These are phyloP conservation scores for Ceratothoa steindachneri DNA, from an alignment of 2,888 invertebrate species.

Conservation along the genomic window DNA sequence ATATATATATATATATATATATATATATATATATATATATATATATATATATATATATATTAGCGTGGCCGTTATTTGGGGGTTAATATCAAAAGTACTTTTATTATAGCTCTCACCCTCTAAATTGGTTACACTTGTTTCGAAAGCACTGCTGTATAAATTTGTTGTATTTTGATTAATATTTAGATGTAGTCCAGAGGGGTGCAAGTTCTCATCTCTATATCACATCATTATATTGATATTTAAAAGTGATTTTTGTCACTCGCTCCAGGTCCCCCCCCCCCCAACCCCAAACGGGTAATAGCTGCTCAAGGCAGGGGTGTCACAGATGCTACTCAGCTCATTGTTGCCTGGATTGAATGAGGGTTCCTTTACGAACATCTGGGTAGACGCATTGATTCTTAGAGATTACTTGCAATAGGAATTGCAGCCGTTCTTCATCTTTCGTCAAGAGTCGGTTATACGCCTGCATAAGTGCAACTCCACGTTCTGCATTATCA, in stretches of 20 bases:
- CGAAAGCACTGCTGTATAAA: not conserved
- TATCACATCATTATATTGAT: not conserved
- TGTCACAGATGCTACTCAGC: too few relatives aligned
- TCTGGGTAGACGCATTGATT: too few relatives aligned
- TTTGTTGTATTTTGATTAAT: not conserved
- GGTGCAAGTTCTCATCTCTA: too few relatives aligned
- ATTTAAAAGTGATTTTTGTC: not conserved
- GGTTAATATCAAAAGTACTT: not conserved
- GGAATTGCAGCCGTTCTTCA: too few relatives aligned
- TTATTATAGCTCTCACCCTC: not conserved
- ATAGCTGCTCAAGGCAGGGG: too few relatives aligned
- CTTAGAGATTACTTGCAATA: too few relatives aligned
- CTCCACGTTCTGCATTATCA: too few relatives aligned
- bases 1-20: constrained; percentile 16
- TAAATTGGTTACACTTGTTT: not conserved
- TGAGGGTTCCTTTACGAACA: not conserved
- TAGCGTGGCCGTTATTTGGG: not conserved
- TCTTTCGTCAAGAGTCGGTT: not conserved
- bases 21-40: constrained; percentile 1
- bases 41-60: constrained; percentile 9
- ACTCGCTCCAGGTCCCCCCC: not conserved
- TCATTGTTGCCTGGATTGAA: not conserved
- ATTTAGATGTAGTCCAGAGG: too few relatives aligned
- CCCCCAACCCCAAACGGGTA: not conserved
- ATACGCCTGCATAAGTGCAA: not conserved